Percentiles rank a stretch among this genome's conserved stretches.
phyloP scores from a whole-genome alignment of 2,888 invertebrate genomes.

The Drosophila tanythrix region DNA sequence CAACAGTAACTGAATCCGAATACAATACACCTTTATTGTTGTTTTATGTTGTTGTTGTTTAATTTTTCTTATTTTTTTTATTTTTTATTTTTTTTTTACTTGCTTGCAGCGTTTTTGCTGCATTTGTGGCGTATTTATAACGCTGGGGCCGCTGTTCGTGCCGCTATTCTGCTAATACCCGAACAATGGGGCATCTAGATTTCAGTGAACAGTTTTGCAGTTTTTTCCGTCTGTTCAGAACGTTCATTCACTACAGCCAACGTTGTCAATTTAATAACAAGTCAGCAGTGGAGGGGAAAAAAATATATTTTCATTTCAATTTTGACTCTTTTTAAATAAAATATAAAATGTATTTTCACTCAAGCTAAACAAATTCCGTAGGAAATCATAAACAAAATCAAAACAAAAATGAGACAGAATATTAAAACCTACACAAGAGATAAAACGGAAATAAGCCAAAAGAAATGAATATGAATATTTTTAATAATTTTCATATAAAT shows the following conservation, averaged over 20 bases:
- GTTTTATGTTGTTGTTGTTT: slow-evolving; percentile 32
- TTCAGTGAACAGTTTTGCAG: neutral
- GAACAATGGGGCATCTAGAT: slow-evolving; percentile 3
- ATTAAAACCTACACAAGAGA: neutral
- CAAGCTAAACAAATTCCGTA: neutral
- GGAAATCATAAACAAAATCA: neutral
- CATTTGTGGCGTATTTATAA: slow-evolving; percentile 71
- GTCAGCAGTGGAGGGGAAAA: neutral
- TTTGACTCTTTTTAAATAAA: neutral
- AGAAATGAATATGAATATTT: neutral
- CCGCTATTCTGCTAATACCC: slow-evolving; percentile 29
- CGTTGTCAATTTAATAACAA: neutral
- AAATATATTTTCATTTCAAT: neutral
- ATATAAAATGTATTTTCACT: neutral
- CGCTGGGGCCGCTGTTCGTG: slow-evolving; percentile 40
- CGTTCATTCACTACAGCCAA: neutral
- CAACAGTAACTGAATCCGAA: slow-evolving; percentile 17
- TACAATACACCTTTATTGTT: slow-evolving; percentile 56
- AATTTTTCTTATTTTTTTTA: slow-evolving; percentile 44
- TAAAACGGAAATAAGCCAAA: neutral
- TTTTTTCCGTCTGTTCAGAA: neutral
- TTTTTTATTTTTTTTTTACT: neutral
- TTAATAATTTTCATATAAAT: neutral
- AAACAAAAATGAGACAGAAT: neutral
- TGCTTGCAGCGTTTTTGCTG: slow-evolving; percentile 7